Evolutionary conservation across 2,113 vertebrate species (phyloP).

Genomic region (Notarius lentiginosus): DNA sequence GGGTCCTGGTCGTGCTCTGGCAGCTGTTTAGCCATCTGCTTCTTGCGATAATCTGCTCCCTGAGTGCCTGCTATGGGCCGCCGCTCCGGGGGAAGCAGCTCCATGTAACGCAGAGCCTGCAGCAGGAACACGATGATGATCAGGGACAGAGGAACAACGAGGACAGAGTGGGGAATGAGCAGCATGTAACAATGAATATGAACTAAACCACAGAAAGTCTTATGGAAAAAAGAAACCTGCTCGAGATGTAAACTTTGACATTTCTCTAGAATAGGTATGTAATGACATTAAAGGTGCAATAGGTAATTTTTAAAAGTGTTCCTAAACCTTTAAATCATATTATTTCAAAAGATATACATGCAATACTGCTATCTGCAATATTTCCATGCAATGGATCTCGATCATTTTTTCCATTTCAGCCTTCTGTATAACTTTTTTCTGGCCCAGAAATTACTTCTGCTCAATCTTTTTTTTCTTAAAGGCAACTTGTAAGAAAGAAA

Average conservation of each 20-base stretch:
- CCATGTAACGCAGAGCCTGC: conserved; percentile 91
- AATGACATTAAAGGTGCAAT: background rate
- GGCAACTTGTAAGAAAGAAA: background rate
- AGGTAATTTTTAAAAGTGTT: background rate
- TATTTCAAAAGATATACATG: background rate
- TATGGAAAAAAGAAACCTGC: background rate
- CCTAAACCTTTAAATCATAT: background rate
- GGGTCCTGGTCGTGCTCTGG: conserved; percentile 98
- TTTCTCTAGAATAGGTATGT: background rate
- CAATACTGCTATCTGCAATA: background rate
- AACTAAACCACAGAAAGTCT: background rate
- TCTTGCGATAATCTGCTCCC: conserved; percentile 93
- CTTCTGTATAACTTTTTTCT: background rate
- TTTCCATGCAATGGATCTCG: background rate
- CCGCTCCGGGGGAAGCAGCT: conserved; percentile 91
- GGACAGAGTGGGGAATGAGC: background rate
- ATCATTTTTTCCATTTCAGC: background rate
- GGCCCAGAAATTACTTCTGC: background rate
- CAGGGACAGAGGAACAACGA: background rate
- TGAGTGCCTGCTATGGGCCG: conserved; percentile 88
- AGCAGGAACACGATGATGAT: background rate
- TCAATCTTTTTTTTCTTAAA: background rate
- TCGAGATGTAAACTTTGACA: background rate
- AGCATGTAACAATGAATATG: background rate
- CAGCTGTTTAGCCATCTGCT: conserved; percentile 95